Conservation (phyloP, 2,113 vertebrate species). For the Sinocyclocheilus anshuiensis region DNA sequence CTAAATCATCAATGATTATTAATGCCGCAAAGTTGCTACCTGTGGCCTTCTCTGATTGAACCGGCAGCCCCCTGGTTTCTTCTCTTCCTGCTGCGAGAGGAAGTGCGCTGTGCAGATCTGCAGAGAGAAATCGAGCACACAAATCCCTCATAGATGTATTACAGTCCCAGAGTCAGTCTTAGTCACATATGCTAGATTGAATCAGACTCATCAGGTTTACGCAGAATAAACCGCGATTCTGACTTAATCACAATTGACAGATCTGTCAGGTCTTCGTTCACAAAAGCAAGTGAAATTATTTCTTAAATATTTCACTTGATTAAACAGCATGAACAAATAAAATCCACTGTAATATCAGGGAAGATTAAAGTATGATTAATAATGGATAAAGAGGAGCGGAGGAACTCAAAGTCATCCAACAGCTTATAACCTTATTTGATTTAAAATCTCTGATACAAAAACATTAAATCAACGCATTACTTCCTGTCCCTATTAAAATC, state of each 20-base stretch:
- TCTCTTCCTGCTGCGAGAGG: slow-evolving; percentile 61
- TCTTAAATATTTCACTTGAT: background rate
- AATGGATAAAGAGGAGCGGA: background rate
- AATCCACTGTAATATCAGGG: background rate
- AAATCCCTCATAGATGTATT: background rate
- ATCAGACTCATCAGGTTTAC: background rate
- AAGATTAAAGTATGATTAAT: background rate
- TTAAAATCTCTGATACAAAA: background rate
- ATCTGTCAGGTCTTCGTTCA: background rate
- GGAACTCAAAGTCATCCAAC: background rate
- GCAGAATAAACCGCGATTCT: background rate
- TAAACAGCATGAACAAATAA: background rate
- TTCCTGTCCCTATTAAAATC: background rate
- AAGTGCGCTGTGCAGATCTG: slow-evolving; percentile 61
- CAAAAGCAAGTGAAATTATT: background rate
- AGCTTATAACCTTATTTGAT: background rate
- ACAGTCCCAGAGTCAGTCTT: background rate
- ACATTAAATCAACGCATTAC: background rate
- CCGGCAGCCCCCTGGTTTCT: slow-evolving; percentile 61
- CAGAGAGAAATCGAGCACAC: background rate
- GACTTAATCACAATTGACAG: background rate
- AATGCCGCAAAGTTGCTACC: slow-evolving; percentile 51
- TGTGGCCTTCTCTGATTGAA: slow-evolving; percentile 60
- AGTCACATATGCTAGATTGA: background rate
- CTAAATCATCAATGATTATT: background rate